Percentiles rank a stretch among this genome's conserved stretches.
These are phyloP conservation scores for Drosophila borborema DNA, from an alignment of 2,888 invertebrate genomes.

Conservation along the genomic window DNA sequence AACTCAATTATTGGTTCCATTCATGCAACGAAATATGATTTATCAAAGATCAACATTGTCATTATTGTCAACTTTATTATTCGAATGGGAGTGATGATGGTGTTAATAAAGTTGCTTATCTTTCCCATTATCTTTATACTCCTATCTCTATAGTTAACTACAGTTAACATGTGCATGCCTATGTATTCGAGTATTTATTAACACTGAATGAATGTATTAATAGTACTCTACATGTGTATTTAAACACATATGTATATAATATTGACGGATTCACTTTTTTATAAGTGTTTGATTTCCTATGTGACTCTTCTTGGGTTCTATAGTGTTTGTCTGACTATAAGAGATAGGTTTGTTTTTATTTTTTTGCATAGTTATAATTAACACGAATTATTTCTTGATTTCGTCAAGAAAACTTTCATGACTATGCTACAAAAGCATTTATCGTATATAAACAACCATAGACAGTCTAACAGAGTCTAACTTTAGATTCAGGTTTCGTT, in stretches of 20 bases:
- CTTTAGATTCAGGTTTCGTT: not conserved
- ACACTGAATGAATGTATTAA: constrained; percentile 53
- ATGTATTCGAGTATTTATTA: constrained; percentile 17
- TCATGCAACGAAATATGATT: not conserved
- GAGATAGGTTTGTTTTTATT: not conserved
- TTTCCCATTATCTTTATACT: constrained; percentile 50
- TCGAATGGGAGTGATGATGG: constrained; percentile 16
- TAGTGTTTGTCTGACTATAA: not conserved
- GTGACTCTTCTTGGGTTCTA: no score
- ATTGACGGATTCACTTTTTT: not conserved
- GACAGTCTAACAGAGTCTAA: not conserved
- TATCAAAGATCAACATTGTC: constrained; percentile 21
- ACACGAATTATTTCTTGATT: not conserved
- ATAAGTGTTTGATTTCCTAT: not conserved
- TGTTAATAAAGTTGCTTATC: constrained; percentile 69
- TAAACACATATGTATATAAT: not conserved
- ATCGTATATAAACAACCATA: not conserved
- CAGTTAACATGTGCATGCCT: constrained; percentile 18
- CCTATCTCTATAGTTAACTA: constrained; percentile 34
- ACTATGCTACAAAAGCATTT: not conserved
- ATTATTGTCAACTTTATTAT: constrained; percentile 16
- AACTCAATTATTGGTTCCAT: not conserved
- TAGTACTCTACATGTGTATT: constrained; percentile 25
- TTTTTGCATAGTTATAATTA: not conserved
- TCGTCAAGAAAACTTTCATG: not conserved